These are phyloP conservation scores for Columba livia DNA, from an alignment of 2,113 vertebrate genomes.

Conservation along the genomic window DNA sequence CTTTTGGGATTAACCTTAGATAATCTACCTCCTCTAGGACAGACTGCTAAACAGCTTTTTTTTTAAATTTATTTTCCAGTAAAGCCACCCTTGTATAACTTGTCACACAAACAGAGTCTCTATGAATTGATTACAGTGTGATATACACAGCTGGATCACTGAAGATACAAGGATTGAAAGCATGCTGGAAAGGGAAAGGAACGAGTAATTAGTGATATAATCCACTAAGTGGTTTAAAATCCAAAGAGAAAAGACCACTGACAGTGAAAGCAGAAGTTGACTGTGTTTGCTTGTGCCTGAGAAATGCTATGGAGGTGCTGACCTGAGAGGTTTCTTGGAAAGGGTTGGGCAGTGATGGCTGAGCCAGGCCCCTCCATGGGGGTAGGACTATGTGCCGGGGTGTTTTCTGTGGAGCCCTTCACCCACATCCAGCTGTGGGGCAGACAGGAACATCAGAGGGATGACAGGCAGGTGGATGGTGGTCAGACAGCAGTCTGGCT, in stretches of 20 bases:
- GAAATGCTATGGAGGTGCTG: not conserved
- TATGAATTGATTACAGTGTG: not conserved
- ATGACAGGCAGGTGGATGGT: rapidly evolving
- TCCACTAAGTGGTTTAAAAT: not conserved
- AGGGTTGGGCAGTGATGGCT: not conserved
- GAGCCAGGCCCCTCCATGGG: not conserved
- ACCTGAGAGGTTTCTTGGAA: not conserved
- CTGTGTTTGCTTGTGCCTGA: not conserved
- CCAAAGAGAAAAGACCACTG: not conserved
- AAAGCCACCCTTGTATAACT: not conserved
- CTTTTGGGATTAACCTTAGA: not conserved
- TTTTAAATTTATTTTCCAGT: not conserved
- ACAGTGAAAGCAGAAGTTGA: not conserved
- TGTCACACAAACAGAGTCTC: not conserved
- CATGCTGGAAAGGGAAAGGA: not conserved
- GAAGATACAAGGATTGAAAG: not conserved
- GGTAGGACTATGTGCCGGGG: rapidly evolving
- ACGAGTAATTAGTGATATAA: not conserved
- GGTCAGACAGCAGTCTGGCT: not conserved
- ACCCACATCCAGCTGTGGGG: not conserved
- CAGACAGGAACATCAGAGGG: not conserved
- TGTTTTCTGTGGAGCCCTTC: not conserved
- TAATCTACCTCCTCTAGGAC: not conserved
- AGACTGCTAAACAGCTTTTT: not conserved
- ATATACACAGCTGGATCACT: not conserved